Evolutionary conservation across 2,797 vertebrate genomes (phyloP), one percentile per base, ranked within the genome.

Genomic region (Limosa lapponica): DNA sequence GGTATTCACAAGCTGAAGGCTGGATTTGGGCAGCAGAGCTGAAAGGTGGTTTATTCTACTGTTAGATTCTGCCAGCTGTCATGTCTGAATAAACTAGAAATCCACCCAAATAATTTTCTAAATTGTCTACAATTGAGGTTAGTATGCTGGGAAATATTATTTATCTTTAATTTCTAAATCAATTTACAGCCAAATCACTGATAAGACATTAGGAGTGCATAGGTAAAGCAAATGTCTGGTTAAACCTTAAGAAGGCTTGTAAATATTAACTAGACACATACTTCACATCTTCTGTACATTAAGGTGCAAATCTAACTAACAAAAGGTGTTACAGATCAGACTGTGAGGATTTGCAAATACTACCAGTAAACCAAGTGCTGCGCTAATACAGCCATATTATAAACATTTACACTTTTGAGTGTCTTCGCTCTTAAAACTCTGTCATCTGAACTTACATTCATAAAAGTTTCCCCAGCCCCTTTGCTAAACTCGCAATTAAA

Each of bases 1-100:
- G 67, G 48, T 94, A 86, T 74, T 73, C 4, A 5, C 51, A 65
- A 36, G 51, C 61, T 78, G 62, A 90, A 93, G 70, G 73, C 51
- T 81, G 43, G 86, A 84, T 95, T 87, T 86, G 82, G 77, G 93
- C 89, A 95, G 81, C 52, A 70, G 78, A 94, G 90, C 80, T 96
- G 86, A 90, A 89, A 87, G 78, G 46, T 89, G 39, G 39, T 61
- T 93, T 85, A 79, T 87, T 91, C 55, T 70, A 8, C 78, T 80
- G 32, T 41, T 84, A 75, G 62, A 64, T 70, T 89, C 44, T 82
- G 83, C 74, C 70, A 96, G 90, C 73, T 87, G 51, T 87, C 92
- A 55, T 4, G 1, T 70, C 57, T 79, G 78, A 90, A 82, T 82
- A 75, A 82, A 87, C 34, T 61, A 87, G 43, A 87, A 94, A 90